These are phyloP conservation scores for Meloidogyne chitwoodi DNA, from an alignment of 1,140 invertebrate genomes.

Conservation along the genomic window DNA sequence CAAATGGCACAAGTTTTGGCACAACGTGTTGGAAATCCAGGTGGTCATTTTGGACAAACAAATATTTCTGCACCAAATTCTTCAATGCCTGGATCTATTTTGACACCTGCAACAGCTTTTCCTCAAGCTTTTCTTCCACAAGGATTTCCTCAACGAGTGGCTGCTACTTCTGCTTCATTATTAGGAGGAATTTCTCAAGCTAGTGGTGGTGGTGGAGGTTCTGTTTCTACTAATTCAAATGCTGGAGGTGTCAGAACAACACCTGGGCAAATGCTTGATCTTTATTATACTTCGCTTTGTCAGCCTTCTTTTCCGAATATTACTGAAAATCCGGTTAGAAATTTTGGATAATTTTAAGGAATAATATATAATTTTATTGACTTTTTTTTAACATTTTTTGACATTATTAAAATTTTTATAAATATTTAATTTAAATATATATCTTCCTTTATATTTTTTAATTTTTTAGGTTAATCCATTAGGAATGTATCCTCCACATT, in stretches of 20 bases:
- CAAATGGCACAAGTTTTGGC: conserved; percentile 15
- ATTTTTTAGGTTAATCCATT: conserved; percentile 10
- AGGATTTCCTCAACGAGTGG: conserved; percentile 21
- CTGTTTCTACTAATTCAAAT: background rate
- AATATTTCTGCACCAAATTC: conserved; percentile 9
- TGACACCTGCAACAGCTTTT: conserved; percentile 1
- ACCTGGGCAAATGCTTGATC: conserved; percentile 32
- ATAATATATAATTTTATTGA: too few relatives aligned
- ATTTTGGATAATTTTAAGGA: background rate
- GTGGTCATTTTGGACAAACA: conserved; percentile 9
- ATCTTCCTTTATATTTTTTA: background rate
- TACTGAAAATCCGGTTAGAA: conserved; percentile 19
- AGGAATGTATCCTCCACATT: conserved; percentile 24
- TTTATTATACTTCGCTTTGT: conserved; percentile 33
- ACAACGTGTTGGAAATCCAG: conserved; percentile 15
- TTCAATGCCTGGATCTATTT: conserved; percentile 10
- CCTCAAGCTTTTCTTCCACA: conserved; percentile 21
- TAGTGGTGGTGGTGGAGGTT: background rate
- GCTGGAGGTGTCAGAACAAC: conserved; percentile 16
- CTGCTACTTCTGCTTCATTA: conserved; percentile 3
- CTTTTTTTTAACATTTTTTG: background rate
- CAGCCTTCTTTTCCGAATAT: conserved; percentile 36
- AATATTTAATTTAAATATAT: too few relatives aligned
- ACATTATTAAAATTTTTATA: background rate
- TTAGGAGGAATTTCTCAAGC: conserved; percentile 16